Evolutionary conservation across 2,113 vertebrate genomes (phyloP), one percentile per base, ranked within the genome.

Genomic region (Daubentonia madagascariensis): DNA sequence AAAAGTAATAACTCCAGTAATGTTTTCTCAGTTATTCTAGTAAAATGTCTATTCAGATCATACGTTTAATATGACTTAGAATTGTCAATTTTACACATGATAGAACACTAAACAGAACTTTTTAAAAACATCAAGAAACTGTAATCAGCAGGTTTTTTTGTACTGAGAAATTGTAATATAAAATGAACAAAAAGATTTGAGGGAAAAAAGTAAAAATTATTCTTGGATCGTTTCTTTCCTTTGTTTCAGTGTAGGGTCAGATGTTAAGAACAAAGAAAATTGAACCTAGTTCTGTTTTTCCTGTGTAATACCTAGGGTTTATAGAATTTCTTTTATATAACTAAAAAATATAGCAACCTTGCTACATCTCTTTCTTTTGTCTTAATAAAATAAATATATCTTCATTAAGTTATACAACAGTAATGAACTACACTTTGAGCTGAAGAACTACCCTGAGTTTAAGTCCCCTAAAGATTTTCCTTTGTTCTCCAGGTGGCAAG

Each of bases 41-140:
- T 48, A 28, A 65, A 70, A 23, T 18, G 8, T 63, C 10, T 76
- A 16, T 52, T 54, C 23, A 52, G 25, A 61, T 85, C 25, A n/a
- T 13, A 63, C 32, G 67, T 65, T 89, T 68, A 86, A 80, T 65
- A 45, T 3, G 37, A 23, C n/a, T 23, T 80, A 40, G n/a, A 84
- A 80, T 52, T 85, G 75, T 85, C 52, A 43, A 94, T 89, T 90
- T 95, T 89, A 89, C 85, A 95, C 70, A 73, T 78, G 63, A 92
- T 37, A 88, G 59, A 92, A 48, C 85, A 88, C 59, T 70, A 81
- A 84, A 68, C 3, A 63, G 75, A 68, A 45, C 35, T 79, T 67
- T 85, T 78, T 40, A 9, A 73, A 91, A 91, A 70, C 32, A 50
- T 72, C n/a, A 48, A 67, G 67, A 67, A 76, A 88, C 22, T 45